Conservation (phyloP, 2,797 vertebrate species). For the Acipenser ruthenus region DNA sequence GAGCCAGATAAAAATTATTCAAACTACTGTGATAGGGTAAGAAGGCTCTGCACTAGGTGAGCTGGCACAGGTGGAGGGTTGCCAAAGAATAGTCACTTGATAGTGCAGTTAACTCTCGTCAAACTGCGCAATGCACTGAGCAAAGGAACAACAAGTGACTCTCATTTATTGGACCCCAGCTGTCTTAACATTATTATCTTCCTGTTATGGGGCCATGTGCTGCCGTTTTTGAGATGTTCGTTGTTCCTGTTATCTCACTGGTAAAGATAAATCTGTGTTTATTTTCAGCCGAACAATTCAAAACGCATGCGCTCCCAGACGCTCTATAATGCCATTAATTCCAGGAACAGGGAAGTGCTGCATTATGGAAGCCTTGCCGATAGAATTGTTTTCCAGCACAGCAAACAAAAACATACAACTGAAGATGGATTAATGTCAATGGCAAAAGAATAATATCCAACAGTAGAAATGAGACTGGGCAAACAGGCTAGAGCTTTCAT, state of each 20-base stretch:
- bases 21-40: no score
- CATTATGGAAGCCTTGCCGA: neutral
- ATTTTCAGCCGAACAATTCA: constrained; percentile 8
- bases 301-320: constrained; percentile 6
- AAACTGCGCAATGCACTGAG: neutral
- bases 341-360: neutral
- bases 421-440: no score
- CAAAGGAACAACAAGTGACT: no score
- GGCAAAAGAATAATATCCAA: no score
- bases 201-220: constrained; percentile 24
- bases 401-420: no score
- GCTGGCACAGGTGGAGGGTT: no score
- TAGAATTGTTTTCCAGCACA: no score
- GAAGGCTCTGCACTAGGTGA: no score
- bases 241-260: constrained; percentile 17
- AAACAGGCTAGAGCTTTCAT: no score
- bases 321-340: neutral
- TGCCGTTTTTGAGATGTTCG: constrained; percentile 1
- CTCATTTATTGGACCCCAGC: constrained; percentile 18
- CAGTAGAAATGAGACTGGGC: no score
- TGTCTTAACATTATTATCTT: constrained; percentile 32
- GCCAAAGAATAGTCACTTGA: no score
- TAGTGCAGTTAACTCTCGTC: neutral
- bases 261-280: constrained; percentile 19
- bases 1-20: no score